These are phyloP conservation scores for Smittia sp. DNA, from an alignment of 2,888 invertebrate genomes.

Conservation along the genomic window DNA sequence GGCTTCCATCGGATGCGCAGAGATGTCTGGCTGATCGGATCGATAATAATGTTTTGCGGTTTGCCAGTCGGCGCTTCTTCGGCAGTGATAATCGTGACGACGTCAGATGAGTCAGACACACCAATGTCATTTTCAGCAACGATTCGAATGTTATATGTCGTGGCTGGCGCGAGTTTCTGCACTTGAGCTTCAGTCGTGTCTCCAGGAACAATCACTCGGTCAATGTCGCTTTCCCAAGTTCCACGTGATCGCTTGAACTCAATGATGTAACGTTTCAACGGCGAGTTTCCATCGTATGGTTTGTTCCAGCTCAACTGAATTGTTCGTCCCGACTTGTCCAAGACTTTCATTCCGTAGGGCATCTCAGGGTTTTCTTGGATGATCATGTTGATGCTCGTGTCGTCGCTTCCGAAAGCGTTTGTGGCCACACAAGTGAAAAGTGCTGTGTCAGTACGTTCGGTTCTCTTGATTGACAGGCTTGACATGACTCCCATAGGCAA, in stretches of 20 bases:
- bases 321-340: conserved; percentile 86
- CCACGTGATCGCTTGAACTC: conserved; percentile 86
- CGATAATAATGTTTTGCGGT: conserved; percentile 79
- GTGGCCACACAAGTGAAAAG: conserved; percentile 89
- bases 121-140: conserved; percentile 93
- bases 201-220: conserved; percentile 84
- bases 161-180: conserved; percentile 83
- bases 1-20: conserved; percentile 88
- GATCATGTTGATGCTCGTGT: conserved; percentile 93
- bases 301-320: conserved; percentile 91
- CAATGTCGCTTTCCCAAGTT: conserved; percentile 80
- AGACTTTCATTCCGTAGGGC: conserved; percentile 82
- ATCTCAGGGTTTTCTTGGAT: conserved; percentile 82
- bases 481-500: conserved; percentile 82
- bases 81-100: conserved; percentile 91
- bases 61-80: conserved; percentile 87
- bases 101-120: conserved; percentile 87
- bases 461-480: conserved; percentile 83
- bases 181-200: conserved; percentile 86
- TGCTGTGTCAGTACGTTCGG: conserved; percentile 84
- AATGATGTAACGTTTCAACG: conserved; percentile 82
- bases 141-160: conserved; percentile 88
- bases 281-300: conserved; percentile 88
- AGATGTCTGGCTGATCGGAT: conserved; percentile 83
- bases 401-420: conserved; percentile 90